Conservation (phyloP, 2,797 vertebrate species). For the Acipenser oxyrinchus region DNA sequence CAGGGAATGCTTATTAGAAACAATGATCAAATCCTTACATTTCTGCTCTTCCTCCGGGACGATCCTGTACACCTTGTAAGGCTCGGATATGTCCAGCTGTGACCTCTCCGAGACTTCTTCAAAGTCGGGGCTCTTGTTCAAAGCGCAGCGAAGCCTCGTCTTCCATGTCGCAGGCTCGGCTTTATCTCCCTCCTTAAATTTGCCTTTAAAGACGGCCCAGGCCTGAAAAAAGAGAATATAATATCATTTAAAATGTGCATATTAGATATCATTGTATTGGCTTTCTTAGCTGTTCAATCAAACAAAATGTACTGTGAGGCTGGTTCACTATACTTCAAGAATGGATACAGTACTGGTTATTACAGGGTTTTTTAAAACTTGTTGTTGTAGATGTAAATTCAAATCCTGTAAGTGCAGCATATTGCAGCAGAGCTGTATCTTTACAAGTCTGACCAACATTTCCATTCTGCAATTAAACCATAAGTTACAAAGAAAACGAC, state of each 20-base stretch:
- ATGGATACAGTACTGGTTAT: too few relatives aligned
- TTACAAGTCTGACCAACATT: too few relatives aligned
- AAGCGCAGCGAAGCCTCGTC: slow-evolving; percentile 88
- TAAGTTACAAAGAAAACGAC: too few relatives aligned
- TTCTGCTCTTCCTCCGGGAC: slow-evolving; percentile 95
- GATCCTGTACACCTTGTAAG: slow-evolving; percentile 95
- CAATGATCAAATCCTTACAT: slow-evolving; percentile 56
- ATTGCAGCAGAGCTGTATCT: too few relatives aligned
- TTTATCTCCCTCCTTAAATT: slow-evolving; percentile 95
- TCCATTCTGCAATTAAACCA: too few relatives aligned
- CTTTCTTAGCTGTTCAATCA: not conserved
- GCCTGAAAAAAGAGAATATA: slow-evolving; percentile 53
- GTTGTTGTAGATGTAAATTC: too few relatives aligned
- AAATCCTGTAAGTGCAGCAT: too few relatives aligned
- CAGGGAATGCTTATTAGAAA: not conserved
- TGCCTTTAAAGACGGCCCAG: slow-evolving; percentile 97
- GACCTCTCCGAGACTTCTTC: slow-evolving; percentile 95
- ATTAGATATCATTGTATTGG: not conserved
- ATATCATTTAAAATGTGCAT: not conserved
- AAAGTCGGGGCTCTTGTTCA: slow-evolving; percentile 97
- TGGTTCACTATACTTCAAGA: too few relatives aligned
- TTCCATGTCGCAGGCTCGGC: slow-evolving; percentile 97
- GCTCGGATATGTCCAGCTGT: slow-evolving; percentile 95
- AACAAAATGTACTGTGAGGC: not conserved
- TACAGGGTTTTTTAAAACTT: too few relatives aligned